Conservation (phyloP, 1,140 invertebrate genomes). For the Zophobas atratus region DNA sequence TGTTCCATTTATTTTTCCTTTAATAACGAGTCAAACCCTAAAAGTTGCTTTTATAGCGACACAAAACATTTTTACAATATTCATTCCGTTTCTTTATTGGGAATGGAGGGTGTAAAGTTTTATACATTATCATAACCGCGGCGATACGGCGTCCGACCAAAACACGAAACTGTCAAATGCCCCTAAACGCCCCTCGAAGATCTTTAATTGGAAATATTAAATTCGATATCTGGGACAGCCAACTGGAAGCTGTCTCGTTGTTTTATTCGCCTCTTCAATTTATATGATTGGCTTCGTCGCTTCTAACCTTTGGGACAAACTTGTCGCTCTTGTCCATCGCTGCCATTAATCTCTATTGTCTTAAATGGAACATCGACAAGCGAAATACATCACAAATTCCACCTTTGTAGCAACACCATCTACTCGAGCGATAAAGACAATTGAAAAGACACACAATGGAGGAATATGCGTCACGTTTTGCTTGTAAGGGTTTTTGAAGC, state of each 20-base stretch:
- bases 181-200: background rate
- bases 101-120: conserved; percentile 18
- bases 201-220: background rate
- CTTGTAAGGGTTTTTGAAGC: too few relatives aligned
- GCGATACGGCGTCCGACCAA: background rate
- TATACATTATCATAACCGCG: conserved; percentile 8
- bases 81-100: conserved; percentile 24
- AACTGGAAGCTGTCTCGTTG: background rate
- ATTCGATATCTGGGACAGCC: background rate
- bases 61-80: conserved; percentile 14
- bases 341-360: background rate
- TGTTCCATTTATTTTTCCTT: background rate
- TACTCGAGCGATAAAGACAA: too few relatives aligned
- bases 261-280: background rate
- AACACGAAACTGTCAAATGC: conserved; percentile 11
- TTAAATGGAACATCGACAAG: background rate
- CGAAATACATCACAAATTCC: background rate
- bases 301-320: background rate
- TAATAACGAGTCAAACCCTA: background rate
- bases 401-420: too few relatives aligned
- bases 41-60: conserved; percentile 17
- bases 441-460: too few relatives aligned
- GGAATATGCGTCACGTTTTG: too few relatives aligned
- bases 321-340: background rate
- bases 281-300: background rate